Base-by-base conservation (phyloP, 2,797 vertebrate species). In the Lutjanus campechanus region DNA sequence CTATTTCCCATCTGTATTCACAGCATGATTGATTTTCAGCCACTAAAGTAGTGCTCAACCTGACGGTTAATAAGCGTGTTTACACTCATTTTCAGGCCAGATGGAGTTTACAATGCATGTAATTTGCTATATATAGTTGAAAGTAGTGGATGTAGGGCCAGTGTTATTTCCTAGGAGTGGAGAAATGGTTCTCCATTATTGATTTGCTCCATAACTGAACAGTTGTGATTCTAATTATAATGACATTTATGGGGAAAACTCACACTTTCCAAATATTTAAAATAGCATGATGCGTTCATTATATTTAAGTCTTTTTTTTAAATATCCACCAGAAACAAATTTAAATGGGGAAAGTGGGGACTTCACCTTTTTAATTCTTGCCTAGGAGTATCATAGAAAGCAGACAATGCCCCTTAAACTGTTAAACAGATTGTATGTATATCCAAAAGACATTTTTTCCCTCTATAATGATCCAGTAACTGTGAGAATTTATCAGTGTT, bases 61-160 rank as follows among this genome's bases (percentile, higher is more conserved):
- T 82, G 43, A 66, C 59, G 16, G 17, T 73, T 93, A 89, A 90
- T 79, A 91, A 76, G 85, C 92, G 68, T 87, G 73, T 58, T 29
- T 65, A 78, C 65, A 36, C 86, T 86, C 86, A 85, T 92, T 91
- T 90, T 59, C 62, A 73, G 77, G 40, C 69, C 79, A 62, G 82
- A 89, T 85, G 76, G 73, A 79, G 73, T 92, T 86, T 72, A 76
- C 16, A 0, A 66, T 65, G 82, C 56, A 46, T 91, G 84, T 88
- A 90, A 93, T 91, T 90, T 76, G 65, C 69, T 83, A 46, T 58
- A 86, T 83, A 88, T 76, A 44, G 73, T 79, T 75, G 50, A 66
- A 80, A 77, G 55, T 69, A 50, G 46, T 72, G 60, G 53, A 77
- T 83, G 16, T 71, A 53, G 81, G 43, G 29, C 58, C 58, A 20